These are phyloP conservation scores for Apoderus coryli DNA, from an alignment of 2,888 invertebrate species.

Conservation along the genomic window DNA sequence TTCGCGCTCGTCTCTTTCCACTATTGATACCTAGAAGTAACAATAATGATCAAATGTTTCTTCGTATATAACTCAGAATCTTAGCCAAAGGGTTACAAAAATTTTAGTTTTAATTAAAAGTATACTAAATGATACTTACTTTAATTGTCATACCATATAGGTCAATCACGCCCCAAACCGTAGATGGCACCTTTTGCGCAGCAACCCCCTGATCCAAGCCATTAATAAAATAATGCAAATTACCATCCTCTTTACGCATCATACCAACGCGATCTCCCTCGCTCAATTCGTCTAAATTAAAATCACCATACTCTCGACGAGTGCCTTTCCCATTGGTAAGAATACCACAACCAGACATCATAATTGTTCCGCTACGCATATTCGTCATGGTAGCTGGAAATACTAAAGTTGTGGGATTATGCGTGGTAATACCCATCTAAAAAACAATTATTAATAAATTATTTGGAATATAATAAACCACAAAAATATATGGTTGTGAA, in stretches of 20 bases:
- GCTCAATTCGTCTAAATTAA: constrained; percentile 85
- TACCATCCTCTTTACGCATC: constrained; percentile 71
- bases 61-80: too few species aligned
- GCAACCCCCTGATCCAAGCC: constrained; percentile 88
- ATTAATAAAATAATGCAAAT: constrained; percentile 86
- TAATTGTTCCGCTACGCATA: constrained; percentile 80
- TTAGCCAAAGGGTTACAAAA: too few species aligned
- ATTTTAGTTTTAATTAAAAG: constrained; percentile 2
- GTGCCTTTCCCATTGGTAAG: constrained; percentile 93
- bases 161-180: constrained; percentile 90
- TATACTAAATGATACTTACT: constrained; percentile 34
- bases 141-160: constrained; percentile 90
- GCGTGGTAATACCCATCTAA: constrained; percentile 81
- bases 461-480: too few species aligned
- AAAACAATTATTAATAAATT: too few species aligned
- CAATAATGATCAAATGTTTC: too few species aligned
- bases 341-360: constrained; percentile 96
- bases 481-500: neutral
- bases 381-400: constrained; percentile 98
- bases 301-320: constrained; percentile 80
- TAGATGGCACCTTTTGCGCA: constrained; percentile 60
- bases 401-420: constrained; percentile 76
- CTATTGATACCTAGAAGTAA: constrained; percentile 53
- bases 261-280: constrained; percentile 88
- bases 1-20: constrained; percentile 68